Percentiles rank a stretch among this genome's conserved stretches.
Conservation (phyloP, 2,797 vertebrate species). For the Clangula hyemalis region DNA sequence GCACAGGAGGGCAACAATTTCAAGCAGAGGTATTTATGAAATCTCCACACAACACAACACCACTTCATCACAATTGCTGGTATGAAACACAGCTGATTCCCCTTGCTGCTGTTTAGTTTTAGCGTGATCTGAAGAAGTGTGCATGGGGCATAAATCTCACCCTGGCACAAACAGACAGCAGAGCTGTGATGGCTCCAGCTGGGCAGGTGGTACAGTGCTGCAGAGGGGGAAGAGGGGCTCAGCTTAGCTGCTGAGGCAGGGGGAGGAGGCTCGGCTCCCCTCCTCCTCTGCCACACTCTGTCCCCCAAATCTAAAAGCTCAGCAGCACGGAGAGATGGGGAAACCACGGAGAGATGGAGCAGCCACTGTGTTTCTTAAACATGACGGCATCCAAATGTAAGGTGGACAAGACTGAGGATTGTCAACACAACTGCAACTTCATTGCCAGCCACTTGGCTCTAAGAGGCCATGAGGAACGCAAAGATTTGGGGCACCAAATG, state of each 20-base stretch:
- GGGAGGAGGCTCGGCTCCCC: not conserved
- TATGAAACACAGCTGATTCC: not conserved
- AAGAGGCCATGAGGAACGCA: not conserved
- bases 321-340: not conserved
- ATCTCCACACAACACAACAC: not conserved
- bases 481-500: not conserved
- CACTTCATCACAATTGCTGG: not conserved
- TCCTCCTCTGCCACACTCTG: not conserved
- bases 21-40: not conserved
- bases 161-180: not conserved
- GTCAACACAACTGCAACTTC: not conserved
- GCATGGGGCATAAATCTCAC: not conserved
- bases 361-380: not conserved
- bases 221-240: not conserved
- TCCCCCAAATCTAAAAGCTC: not conserved
- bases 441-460: not conserved
- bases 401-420: not conserved
- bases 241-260: rapidly evolving
- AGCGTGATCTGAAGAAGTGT: not conserved
- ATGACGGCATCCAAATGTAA: not conserved
- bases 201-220: not conserved
- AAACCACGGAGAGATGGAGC: not conserved
- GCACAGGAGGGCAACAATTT: not conserved
- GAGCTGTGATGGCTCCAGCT: not conserved
- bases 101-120: not conserved